Percentiles rank a stretch among this genome's conserved stretches.
phyloP scores from a whole-genome alignment of 2,113 vertebrate species.

The Canis aureus region DNA sequence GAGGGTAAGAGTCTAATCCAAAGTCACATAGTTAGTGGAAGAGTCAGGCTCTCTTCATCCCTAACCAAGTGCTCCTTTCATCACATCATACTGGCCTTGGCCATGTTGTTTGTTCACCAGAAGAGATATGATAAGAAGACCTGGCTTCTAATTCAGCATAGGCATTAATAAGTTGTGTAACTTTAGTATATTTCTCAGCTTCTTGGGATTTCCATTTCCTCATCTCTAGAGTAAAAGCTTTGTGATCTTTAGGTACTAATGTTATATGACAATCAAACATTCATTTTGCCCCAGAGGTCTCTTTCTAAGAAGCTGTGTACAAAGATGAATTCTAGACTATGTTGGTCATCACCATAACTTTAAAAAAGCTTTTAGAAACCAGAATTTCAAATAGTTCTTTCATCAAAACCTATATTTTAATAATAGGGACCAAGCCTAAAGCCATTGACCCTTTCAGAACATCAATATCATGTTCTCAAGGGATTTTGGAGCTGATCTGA shows the following conservation, averaged over 20 bases:
- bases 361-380: background rate
- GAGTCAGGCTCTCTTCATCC: background rate
- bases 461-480: background rate
- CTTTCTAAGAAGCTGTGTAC: background rate
- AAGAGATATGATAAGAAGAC: background rate
- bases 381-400: background rate
- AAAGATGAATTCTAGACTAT: background rate
- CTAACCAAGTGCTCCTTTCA: background rate
- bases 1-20: background rate
- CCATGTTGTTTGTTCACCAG: background rate
- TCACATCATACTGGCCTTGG: background rate
- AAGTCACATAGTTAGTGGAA: background rate
- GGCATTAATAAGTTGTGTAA: background rate
- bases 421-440: background rate
- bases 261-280: background rate
- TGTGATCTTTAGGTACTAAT: background rate
- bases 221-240: background rate
- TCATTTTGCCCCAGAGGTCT: background rate
- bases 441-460: background rate
- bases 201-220: slow-evolving; percentile 9
- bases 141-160: background rate
- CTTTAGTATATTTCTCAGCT: background rate
- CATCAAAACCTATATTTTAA: background rate
- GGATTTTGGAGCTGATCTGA: background rate
- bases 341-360: background rate